Percentiles rank a stretch among this genome's conserved stretches.
phyloP scores from a whole-genome alignment of 1,140 invertebrate species.

The Dufourea novaeangliae region DNA sequence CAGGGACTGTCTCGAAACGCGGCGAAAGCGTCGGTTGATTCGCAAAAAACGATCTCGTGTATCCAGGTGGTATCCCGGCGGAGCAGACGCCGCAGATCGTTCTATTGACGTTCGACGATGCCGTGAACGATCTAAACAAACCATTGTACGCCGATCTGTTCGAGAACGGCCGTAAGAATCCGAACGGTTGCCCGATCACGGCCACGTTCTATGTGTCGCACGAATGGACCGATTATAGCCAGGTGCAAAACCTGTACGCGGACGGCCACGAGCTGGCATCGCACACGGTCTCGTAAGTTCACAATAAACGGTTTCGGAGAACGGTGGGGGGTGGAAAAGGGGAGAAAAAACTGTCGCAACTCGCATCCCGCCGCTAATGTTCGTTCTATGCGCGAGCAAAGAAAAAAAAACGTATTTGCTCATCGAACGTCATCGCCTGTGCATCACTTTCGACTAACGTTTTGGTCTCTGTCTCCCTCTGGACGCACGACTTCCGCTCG shows the following conservation, averaged over 20 bases:
- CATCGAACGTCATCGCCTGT: constrained; percentile 54
- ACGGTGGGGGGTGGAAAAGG: no score
- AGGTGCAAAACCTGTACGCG: constrained; percentile 97
- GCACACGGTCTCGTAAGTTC: constrained; percentile 97
- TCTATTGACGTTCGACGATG: constrained; percentile 96
- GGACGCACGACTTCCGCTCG: constrained; percentile 21
- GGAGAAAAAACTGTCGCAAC: not conserved
- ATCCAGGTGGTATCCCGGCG: constrained; percentile 87
- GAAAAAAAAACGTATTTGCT: no score
- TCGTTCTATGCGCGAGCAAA: not conserved
- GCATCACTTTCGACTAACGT: constrained; percentile 30
- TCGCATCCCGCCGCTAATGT: not conserved
- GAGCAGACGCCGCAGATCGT: constrained; percentile 95
- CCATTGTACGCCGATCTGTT: constrained; percentile 94
- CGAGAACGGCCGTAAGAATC: constrained; percentile 94
- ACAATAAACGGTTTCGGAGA: no score
- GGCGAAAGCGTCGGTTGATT: not conserved
- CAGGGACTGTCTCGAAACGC: no score
- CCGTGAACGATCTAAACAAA: constrained; percentile 96
- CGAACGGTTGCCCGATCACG: constrained; percentile 96
- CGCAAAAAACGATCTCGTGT: constrained; percentile 24
- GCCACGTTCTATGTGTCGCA: constrained; percentile 99
- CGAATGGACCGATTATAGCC: constrained; percentile 98
- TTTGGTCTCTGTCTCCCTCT: not conserved
- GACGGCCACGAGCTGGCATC: constrained; percentile 98